Base-by-base conservation (phyloP, 1,140 invertebrate species). In the Meloidogyne exigua region DNA sequence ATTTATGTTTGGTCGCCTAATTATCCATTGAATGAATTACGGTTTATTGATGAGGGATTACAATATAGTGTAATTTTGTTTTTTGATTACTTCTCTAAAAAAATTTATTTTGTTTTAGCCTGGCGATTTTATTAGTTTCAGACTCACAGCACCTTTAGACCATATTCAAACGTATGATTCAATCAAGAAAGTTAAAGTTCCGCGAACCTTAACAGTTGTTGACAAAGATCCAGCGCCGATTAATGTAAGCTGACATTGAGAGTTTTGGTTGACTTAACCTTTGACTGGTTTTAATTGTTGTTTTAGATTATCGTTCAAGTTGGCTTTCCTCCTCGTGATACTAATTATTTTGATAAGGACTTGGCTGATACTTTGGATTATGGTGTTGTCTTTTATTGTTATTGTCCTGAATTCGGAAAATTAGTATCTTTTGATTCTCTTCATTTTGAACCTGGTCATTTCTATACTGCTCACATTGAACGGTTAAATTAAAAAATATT, bases 261-360 rank as follows among this genome's bases (percentile, higher is more conserved):
- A 18, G 13, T 3, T 18, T 49, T 49, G 18, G 1, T 18, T 4
- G 28, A 5, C 44, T 3, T 42, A 42, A n/a, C n/a, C 1, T 42
- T 42, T 42, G 39, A 5, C 11, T 32, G 28, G 28, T 2, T 3
- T 32, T 32, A 32, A 32, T 32, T 32, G 2, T 32, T 57, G 7
- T n/a, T 57, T 57, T 9, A 57, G 49, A 57, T 57, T 57, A n/a
- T 57, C 0, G 49, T 57, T 57, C 49, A 57, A 57, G 18, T 57
- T 57, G 49, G 49, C 18, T 57, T 57, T 57, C 49, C 49, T n/a
- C 49, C 49, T n/a, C 49, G 49, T 57, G 49, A 57, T 57, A n/a
- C 49, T 9, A 57, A n/a, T n/a, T 57, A 57, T 57, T 57, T 57
- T 57, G 49, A 57, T 57, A 57, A n/a, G 49, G 49, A 57, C 10